phyloP scores from a whole-genome alignment of 1,140 invertebrate species.

The Monomorium pharaonis region DNA sequence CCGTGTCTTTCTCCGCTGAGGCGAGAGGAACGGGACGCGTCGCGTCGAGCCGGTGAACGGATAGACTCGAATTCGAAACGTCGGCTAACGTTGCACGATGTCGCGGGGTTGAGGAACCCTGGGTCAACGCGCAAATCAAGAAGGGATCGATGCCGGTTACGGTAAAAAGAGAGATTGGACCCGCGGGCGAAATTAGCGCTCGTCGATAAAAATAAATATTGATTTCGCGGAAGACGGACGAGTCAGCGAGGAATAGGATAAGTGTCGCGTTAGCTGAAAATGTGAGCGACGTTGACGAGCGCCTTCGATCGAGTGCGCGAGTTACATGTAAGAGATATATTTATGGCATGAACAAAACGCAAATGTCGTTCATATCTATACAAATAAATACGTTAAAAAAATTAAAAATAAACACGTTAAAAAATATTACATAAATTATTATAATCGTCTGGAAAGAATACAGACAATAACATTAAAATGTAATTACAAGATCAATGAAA shows the following conservation, averaged over 20 bases:
- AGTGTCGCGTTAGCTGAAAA: background rate
- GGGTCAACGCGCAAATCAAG: conserved; percentile 49
- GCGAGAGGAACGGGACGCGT: conserved; percentile 31
- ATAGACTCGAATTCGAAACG: conserved; percentile 36
- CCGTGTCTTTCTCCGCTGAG: conserved; percentile 65
- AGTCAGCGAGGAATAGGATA: background rate
- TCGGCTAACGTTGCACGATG: conserved; percentile 17
- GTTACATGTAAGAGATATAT: background rate
- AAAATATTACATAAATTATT: background rate
- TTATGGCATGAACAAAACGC: background rate
- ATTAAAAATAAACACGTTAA: background rate
- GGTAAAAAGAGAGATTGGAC: background rate
- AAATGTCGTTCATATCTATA: background rate
- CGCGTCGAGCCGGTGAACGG: conserved; percentile 18
- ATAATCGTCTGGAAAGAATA: background rate
- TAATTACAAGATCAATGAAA: background rate
- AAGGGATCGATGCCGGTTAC: conserved; percentile 29
- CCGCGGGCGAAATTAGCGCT: background rate
- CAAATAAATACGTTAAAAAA: background rate
- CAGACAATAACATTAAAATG: background rate
- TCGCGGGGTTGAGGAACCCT: conserved; percentile 66
- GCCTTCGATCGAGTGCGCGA: background rate
- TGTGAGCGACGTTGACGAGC: background rate
- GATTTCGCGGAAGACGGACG: background rate
- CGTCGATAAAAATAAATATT: background rate